Evolutionary conservation across 2,113 vertebrate genomes (phyloP), one percentile per base, ranked within the genome.

Genomic region (Corythornis cristatus): DNA sequence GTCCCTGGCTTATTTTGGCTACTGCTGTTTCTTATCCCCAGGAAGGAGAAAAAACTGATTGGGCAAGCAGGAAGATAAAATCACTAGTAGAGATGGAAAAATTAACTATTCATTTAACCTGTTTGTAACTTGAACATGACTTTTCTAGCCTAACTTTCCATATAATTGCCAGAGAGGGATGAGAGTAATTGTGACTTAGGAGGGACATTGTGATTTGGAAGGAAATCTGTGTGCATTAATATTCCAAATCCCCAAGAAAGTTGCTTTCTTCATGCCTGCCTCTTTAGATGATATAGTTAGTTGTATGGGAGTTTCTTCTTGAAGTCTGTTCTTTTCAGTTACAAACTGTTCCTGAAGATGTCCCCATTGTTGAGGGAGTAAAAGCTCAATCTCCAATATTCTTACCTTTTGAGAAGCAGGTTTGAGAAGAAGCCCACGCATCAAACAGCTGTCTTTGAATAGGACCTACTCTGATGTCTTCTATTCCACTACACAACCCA

Each of bases 381-480:
- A 67, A 71, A 11, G 31, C 58, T 72, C 66, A 58, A 9, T 62
- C 62, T 81, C 9, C 28, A 15, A 65, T 81, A 40, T 89, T 46
- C n/a, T 86, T 95, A 8, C 66, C 57, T 94, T 95, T 96, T 58
- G 77, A 97, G 96, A 97, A 53, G 51, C 86, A 97, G 97, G 96
- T 71, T 89, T 99, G 76, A 98, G 99, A 93, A 98, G 99, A 91
- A 99, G 99, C 65, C 99, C 99, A 46, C 98, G 98, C 76, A 97
- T 99, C 93, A 98, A 98, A 96, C 98, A 97, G 10, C 87, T 98
- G 37, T 86, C 93, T 21, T 50, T 99, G 60, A 96, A 95, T 15
- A 97, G 98, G 90, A 97, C 97, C 58, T 93, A 97, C 92, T 99
- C 98, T 20, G 97, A 81, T 64, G 96, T 95, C 43, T 99, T 99